A percentile compares a stretch with the other conserved stretches of the same genome.
These are phyloP conservation scores for Leptogaster cylindrica DNA, from an alignment of 2,888 invertebrate species.

Conservation along the genomic window DNA sequence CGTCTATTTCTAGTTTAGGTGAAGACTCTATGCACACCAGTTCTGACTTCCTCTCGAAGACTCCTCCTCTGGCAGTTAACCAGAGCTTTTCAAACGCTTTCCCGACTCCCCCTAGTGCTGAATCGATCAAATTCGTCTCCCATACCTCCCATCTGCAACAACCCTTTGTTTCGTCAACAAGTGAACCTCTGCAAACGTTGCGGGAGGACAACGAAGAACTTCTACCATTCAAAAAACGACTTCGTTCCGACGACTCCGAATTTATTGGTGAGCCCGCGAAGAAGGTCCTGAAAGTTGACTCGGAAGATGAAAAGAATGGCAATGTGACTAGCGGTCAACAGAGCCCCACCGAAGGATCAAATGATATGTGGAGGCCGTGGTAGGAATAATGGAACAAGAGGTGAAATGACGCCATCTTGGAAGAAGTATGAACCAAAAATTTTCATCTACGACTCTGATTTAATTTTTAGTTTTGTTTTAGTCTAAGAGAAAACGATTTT, in stretches of 20 bases:
- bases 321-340: conserved; percentile 48
- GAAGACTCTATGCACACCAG: conserved; percentile 65
- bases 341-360: conserved; percentile 54
- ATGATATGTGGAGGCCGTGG: conserved; percentile 69
- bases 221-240: conserved; percentile 55
- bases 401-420: not conserved
- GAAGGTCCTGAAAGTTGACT: conserved; percentile 51
- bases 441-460: too few relatives aligned
- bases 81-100: conserved; percentile 59
- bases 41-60: conserved; percentile 65
- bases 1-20: conserved; percentile 71
- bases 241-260: conserved; percentile 51
- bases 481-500: too few relatives aligned
- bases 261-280: conserved; percentile 52
- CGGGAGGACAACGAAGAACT: not conserved
- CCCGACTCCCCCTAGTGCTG: conserved; percentile 68
- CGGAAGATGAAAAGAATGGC: conserved; percentile 33
- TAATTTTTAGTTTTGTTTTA: too few relatives aligned
- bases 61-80: conserved; percentile 62
- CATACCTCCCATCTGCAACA: conserved; percentile 62
- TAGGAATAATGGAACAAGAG: conserved; percentile 49
- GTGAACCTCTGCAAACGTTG: conserved; percentile 59
- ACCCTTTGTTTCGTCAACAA: conserved; percentile 65
- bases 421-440: too few relatives aligned
- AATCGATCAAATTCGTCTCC: conserved; percentile 66